These are phyloP conservation scores for Enteromius afrohamiltoni DNA, from an alignment of 2,797 vertebrate species.

Conservation along the genomic window DNA sequence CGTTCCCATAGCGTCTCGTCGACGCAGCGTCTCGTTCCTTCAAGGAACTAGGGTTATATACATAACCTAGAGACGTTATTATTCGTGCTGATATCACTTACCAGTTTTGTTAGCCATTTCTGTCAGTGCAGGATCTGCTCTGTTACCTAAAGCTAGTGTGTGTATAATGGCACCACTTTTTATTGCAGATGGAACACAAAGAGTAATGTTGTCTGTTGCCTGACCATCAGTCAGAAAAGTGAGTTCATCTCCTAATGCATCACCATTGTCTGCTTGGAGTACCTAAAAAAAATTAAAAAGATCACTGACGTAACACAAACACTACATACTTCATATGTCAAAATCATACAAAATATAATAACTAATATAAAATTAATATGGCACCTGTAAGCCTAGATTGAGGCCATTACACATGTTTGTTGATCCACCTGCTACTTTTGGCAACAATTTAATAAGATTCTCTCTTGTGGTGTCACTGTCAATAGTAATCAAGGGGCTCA, in stretches of 20 bases:
- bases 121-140: slow-evolving; percentile 53
- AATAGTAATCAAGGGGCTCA: slow-evolving; percentile 59
- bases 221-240: slow-evolving; percentile 70
- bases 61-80: no score
- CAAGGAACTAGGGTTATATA: no score
- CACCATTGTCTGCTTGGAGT: slow-evolving; percentile 58
- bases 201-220: slow-evolving; percentile 41
- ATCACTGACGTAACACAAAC: no score
- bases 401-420: slow-evolving; percentile 68
- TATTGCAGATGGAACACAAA: slow-evolving; percentile 60
- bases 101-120: slow-evolving; percentile 59
- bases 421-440: not conserved
- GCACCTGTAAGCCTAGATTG: slow-evolving; percentile 69
- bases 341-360: not conserved
- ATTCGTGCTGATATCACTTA: not conserved
- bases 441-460: slow-evolving; percentile 54
- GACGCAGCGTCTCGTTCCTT: no score
- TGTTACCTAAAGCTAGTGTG: slow-evolving; percentile 67
- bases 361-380: not conserved
- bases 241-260: slow-evolving; percentile 67
- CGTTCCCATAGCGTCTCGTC: no score
- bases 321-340: not conserved
- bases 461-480: slow-evolving; percentile 56
- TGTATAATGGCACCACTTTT: slow-evolving; percentile 69
- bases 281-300: no score